Base-by-base conservation (phyloP, 2,888 invertebrate species). In the Trachelus stipa region DNA sequence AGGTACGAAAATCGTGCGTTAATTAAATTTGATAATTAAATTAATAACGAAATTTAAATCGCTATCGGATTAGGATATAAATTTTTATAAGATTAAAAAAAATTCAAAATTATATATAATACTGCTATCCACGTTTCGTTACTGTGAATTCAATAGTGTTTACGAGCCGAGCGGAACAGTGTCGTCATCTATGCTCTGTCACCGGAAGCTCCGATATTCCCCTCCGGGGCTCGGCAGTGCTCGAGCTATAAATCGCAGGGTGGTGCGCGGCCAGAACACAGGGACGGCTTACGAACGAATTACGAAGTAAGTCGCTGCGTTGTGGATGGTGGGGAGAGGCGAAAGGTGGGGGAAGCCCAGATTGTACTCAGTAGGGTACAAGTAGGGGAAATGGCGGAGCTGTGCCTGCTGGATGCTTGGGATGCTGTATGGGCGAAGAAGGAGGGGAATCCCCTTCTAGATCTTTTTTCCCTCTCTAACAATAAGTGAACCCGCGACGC, bases 401-500 rank as follows among this genome's bases (percentile, higher is more conserved):
- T 23, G 40, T 23, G 40, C 40, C 40, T 56, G 40, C 23, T 56
- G 23, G 40, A 40, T 40, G 2, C 40, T 40, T 15, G 40, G 12
- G 40, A 40, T 56, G 23, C 40, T 56, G 23, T 56, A 15, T 56
- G 1, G 23, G 23, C 15, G 1, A 4, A 9, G 15, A 15, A 15
- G 15, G 37, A 12, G 37, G 12, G 4, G 15, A 15, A 15, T 0
- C 40, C 23, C 9, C 23, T 56, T 56, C 40, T 6, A 56, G 23
- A 37, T 37, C 37, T 37, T 23, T 23, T 23, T 56, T 23, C 40
- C 23, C 40, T 9, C 40, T 56, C 40, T 56, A 56, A 56, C 40
- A 56, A 56, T 56, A 56, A 56, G 40, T 56, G 34, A 71, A 71
- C 71, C 30, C 31, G 71, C 71, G 71, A 71, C 71, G 71, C 71